Percentiles rank a stretch among this genome's conserved stretches.
Evolutionary conservation across 2,888 invertebrate species (phyloP).

Genomic region (Melanostoma scalare): DNA sequence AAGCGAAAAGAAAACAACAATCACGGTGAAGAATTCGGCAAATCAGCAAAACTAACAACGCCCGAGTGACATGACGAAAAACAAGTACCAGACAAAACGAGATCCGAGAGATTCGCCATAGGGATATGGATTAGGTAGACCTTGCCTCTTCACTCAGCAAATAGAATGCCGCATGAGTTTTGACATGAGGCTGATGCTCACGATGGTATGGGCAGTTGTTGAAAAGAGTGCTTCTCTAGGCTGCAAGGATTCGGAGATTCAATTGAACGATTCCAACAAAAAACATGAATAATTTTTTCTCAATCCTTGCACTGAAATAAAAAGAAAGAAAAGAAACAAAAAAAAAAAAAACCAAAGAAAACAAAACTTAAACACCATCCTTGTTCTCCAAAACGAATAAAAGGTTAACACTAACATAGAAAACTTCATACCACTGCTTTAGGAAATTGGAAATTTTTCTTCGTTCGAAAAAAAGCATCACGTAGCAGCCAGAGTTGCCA

Average conservation of each 20-base stretch:
- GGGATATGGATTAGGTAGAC: constrained; percentile 58
- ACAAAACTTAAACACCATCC: constrained; percentile 19
- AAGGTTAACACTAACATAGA: constrained; percentile 53
- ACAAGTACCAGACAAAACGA: constrained; percentile 15
- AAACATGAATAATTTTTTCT: constrained; percentile 67
- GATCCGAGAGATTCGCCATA: constrained; percentile 16
- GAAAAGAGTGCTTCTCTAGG: constrained; percentile 33
- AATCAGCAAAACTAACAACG: constrained; percentile 71
- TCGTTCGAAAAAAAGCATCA: constrained; percentile 3
- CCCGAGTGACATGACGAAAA: constrained; percentile 51
- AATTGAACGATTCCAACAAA: constrained; percentile 62
- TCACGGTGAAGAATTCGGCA: constrained; percentile 64
- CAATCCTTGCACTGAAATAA: constrained; percentile 44
- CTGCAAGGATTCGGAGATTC: constrained; percentile 52
- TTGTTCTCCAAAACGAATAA: constrained; percentile 33
- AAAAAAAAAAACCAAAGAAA: background rate
- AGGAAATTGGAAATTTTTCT: constrained; percentile 54
- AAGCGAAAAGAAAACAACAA: constrained; percentile 55
- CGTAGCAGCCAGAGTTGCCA: constrained; percentile 3
- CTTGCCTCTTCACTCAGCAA: constrained; percentile 19
- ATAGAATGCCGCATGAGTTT: constrained; percentile 22
- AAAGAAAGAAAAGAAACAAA: background rate
- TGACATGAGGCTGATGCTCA: background rate
- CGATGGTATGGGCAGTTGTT: too few species aligned
- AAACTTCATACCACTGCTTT: constrained; percentile 14